A percentile compares a stretch with the other conserved stretches of the same genome.
phyloP scores from a whole-genome alignment of 1,140 invertebrate genomes.

The Ceratina australensis region DNA sequence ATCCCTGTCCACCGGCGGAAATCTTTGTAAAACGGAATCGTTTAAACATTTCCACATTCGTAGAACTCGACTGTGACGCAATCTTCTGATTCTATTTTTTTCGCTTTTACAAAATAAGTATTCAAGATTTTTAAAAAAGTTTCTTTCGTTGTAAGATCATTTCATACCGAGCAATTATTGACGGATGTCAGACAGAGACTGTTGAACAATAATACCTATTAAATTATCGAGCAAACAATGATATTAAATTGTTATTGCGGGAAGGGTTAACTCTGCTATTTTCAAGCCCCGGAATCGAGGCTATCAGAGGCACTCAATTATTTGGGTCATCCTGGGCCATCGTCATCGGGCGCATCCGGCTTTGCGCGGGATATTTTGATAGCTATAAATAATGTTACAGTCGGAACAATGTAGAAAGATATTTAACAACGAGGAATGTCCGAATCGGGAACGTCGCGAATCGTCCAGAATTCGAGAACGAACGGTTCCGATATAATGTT shows the following conservation, averaged over 20 bases:
- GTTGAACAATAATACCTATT: no score
- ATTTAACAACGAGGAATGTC: neutral
- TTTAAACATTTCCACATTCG: no score
- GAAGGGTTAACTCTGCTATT: conserved; percentile 48
- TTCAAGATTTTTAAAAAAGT: no score
- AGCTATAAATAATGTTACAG: conserved; percentile 34
- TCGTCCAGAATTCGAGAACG: no score
- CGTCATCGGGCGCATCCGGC: conserved; percentile 12
- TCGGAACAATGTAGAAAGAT: conserved; percentile 3
- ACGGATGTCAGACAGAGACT: no score
- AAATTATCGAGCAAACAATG: neutral
- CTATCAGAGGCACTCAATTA: conserved; percentile 57
- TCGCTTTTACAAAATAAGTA: no score
- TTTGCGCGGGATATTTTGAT: conserved; percentile 18
- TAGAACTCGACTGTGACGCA: no score
- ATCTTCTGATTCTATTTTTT: no score
- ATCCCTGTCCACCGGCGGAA: neutral
- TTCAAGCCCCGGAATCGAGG: conserved; percentile 48
- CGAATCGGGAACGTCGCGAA: neutral
- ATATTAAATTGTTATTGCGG: neutral
- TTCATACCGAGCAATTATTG: no score
- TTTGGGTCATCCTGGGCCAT: conserved; percentile 41
- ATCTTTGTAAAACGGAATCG: neutral
- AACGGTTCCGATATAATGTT: neutral
- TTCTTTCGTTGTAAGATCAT: no score